Evolutionary conservation across 2,888 invertebrate species (phyloP).

Genomic region (Calameuta filiformis): DNA sequence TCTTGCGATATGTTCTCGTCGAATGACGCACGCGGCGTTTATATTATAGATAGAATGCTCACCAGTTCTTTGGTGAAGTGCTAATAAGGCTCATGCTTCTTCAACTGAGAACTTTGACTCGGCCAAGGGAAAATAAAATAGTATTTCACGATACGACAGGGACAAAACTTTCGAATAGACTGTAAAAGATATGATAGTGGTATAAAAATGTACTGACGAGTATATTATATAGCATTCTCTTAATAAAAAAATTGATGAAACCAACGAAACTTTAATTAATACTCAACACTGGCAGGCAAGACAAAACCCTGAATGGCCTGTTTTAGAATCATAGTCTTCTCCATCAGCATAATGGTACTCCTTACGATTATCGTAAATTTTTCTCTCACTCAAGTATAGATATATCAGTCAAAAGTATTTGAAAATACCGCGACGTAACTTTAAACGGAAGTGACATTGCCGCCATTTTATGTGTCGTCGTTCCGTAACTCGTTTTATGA

Average conservation of each 20-base stretch:
- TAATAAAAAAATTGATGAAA: constrained; percentile 31
- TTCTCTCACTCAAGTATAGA: no score
- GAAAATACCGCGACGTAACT: not conserved
- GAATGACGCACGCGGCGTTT: not conserved
- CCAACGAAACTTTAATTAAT: constrained; percentile 18
- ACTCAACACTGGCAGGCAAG: not conserved
- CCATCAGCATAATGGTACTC: not conserved
- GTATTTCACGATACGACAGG: not conserved
- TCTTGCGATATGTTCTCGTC: not conserved
- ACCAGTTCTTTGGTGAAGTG: not conserved
- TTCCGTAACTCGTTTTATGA: not conserved
- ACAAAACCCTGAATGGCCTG: not conserved
- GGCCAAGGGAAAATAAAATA: not conserved
- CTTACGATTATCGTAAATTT: not conserved
- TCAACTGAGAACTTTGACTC: not conserved
- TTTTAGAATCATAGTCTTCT: not conserved
- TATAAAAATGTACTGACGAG: constrained; percentile 34
- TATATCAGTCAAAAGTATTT: not conserved
- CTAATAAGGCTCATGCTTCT: not conserved
- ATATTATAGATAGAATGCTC: not conserved
- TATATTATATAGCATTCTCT: constrained; percentile 34
- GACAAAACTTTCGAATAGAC: constrained; percentile 4
- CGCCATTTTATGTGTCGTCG: not conserved
- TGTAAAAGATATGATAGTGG: constrained; percentile 24
- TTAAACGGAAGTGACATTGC: not conserved